phyloP scores from a whole-genome alignment of 2,113 vertebrate genomes.

The Pipa parva region DNA sequence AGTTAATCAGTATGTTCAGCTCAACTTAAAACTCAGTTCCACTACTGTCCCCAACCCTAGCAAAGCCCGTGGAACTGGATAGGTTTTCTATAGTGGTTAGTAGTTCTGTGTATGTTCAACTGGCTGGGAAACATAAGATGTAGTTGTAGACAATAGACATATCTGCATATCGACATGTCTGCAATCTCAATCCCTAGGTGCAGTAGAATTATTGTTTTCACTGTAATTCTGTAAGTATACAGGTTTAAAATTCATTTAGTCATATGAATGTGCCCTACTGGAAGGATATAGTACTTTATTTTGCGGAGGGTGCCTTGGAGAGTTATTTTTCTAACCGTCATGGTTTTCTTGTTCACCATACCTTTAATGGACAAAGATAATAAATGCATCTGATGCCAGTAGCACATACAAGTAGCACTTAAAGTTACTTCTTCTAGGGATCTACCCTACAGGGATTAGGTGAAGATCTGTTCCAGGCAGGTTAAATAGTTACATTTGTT shows the following conservation, averaged over 20 bases:
- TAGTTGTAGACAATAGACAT: neutral
- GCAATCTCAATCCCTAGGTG: neutral
- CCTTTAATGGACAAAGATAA: neutral
- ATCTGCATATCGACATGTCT: neutral
- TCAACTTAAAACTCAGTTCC: too few species aligned
- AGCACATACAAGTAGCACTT: neutral
- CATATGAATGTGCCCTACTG: neutral
- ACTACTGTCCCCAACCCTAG: too few species aligned
- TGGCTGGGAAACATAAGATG: too few species aligned
- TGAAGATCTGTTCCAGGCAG: slow-evolving; percentile 19
- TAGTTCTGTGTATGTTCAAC: too few species aligned
- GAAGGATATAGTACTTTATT: neutral
- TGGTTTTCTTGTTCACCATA: neutral
- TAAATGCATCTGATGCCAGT: neutral
- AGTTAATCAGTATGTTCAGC: neutral
- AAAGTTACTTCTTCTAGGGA: neutral
- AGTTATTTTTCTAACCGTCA: neutral
- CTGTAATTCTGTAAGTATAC: neutral
- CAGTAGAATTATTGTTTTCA: neutral
- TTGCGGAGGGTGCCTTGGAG: neutral
- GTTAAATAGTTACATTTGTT: slow-evolving; percentile 36
- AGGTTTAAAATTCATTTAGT: neutral
- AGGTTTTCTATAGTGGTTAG: too few species aligned
- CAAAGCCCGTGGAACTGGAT: too few species aligned
- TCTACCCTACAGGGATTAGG: slow-evolving; percentile 8